Evolutionary conservation across 2,888 invertebrate genomes (phyloP), one percentile per base, ranked within the genome.

Genomic region (Dendrolimus pini): DNA sequence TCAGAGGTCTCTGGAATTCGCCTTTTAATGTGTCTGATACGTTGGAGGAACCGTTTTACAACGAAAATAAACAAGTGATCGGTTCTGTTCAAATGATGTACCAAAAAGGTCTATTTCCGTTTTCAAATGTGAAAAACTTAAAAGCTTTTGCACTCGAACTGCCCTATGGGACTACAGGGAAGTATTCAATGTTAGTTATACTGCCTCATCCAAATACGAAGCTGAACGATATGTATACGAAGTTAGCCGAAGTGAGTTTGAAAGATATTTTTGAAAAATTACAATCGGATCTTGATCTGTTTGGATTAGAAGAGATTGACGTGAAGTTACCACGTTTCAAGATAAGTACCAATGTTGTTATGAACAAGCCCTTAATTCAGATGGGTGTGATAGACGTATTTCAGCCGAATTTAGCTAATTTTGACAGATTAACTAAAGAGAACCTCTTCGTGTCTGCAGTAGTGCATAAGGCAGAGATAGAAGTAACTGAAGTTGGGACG

Each of bases 61-160:
- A 93, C 66, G 94, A 94, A 62, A 77, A 89, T 30, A 91, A 89
- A 54, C 71, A 77, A 8, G 72, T 81, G n/a, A 71, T 91, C 12
- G 93, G 93, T 0, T 78, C 86, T 61, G 94, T 95, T 0, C 92
- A 93, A 60, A 96, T 96, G 95, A 96, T 97, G 96, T 92, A 91
- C 62, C 93, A 93, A 65, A 87, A 91, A 64, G 92, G 90, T 0
- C 77, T 85, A 54, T 93, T 93, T 56, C 90, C 93, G 0, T 94
- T 92, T 70, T 89, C 92, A 0, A 89, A 92, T 61, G 83, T 94
- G 13, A 81, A 87, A 41, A 78, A 85, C 0, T 72, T 95, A 56
- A 89, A 92, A 55, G 92, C 93, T 1, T 91, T 93, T 64, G 92
- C 93, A 0, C 71, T 96, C 0, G 94, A 95, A 69, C 70, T 96